A percentile compares a stretch with the other conserved stretches of the same genome.
These are phyloP conservation scores for Aphidoletes aphidimyza DNA, from an alignment of 2,888 invertebrate genomes.

Conservation along the genomic window DNA sequence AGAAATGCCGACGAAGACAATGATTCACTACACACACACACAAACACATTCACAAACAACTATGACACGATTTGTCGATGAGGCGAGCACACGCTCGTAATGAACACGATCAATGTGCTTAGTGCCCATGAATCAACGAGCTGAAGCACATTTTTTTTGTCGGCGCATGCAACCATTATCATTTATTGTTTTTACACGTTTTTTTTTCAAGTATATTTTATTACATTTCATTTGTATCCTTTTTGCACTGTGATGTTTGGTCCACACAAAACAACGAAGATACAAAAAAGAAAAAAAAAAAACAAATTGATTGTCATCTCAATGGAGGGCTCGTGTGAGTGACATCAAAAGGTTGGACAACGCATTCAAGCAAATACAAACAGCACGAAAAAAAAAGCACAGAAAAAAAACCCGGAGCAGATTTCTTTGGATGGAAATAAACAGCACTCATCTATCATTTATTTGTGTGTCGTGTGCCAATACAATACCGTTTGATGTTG, in stretches of 20 bases:
- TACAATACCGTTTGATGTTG: constrained; percentile 13
- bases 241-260: neutral
- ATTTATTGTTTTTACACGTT: constrained; percentile 3
- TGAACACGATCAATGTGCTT: constrained; percentile 29
- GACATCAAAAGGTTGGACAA: no score
- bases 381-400: no score
- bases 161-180: neutral
- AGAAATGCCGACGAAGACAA: constrained; percentile 32
- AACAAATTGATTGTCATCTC: no score
- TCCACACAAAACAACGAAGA: no score
- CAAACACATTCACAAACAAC: neutral
- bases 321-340: no score
- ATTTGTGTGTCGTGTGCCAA: constrained; percentile 21
- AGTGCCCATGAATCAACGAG: neutral
- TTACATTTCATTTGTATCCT: neutral
- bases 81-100: neutral
- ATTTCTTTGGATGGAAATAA: neutral
- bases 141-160: neutral
- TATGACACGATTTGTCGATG: constrained; percentile 11
- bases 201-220: neutral
- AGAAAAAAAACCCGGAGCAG: no score
- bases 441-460: neutral
- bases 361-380: no score
- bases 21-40: no score
- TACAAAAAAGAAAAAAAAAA: neutral